Evolutionary conservation across 2,113 vertebrate species (phyloP).

Genomic region (Ondatra zibethicus): DNA sequence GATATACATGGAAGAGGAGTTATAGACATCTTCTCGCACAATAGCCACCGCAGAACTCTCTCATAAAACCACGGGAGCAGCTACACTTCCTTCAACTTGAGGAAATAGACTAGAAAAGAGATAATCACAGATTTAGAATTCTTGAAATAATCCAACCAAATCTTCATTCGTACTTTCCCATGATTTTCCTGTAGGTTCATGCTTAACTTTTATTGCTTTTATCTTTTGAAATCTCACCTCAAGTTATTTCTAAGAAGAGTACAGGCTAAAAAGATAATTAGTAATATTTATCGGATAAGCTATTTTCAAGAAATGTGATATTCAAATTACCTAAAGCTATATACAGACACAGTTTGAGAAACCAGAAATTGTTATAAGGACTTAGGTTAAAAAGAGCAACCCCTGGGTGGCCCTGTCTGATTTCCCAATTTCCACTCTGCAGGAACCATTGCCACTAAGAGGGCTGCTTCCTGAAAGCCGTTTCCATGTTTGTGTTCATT

Average conservation of each 20-base stretch:
- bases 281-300: background rate
- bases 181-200: slow-evolving; percentile 2
- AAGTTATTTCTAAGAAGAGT: background rate
- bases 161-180: background rate
- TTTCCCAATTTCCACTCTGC: background rate
- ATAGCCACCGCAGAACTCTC: background rate
- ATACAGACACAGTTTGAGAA: background rate
- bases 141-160: background rate
- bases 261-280: slow-evolving; percentile 22
- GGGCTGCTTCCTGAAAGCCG: background rate
- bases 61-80: background rate
- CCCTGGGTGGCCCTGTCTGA: background rate
- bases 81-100: background rate
- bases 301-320: slow-evolving; percentile 15
- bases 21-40: background rate
- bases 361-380: background rate
- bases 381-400: background rate
- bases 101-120: background rate
- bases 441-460: background rate
- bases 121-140: background rate
- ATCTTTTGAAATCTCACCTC: background rate
- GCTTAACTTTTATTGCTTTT: background rate
- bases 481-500: background rate
- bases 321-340: background rate
- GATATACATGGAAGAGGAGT: background rate